phyloP scores from a whole-genome alignment of 2,888 invertebrate genomes.

The Girardia tigrina region DNA sequence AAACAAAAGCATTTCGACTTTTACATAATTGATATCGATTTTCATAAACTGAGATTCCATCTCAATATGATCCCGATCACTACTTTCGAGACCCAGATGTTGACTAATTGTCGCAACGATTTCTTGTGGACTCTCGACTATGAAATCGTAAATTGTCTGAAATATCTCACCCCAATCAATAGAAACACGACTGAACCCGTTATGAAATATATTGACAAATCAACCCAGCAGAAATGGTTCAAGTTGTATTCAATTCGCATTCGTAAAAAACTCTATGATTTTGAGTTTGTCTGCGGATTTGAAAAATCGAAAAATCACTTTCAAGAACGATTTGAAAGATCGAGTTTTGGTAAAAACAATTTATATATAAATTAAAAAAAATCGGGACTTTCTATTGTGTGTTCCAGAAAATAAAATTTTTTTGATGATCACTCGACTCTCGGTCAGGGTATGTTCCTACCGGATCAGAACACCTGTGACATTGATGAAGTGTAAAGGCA shows the following conservation, averaged over 20 bases:
- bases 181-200: background rate
- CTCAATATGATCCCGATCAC: conserved; percentile 60
- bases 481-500: conserved; percentile 14
- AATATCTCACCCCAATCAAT: conserved; percentile 17
- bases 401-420: background rate
- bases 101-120: conserved; percentile 25
- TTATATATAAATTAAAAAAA: conserved; percentile 21
- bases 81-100: background rate
- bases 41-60: conserved; percentile 54
- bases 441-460: background rate
- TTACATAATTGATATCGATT: conserved; percentile 45
- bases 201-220: conserved; percentile 24
- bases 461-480: conserved; percentile 14
- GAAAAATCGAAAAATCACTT: conserved; percentile 19
- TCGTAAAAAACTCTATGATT: background rate
- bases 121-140: conserved; percentile 29
- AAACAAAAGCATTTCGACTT: background rate
- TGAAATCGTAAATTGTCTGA: conserved; percentile 28
- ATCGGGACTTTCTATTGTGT: conserved; percentile 36
- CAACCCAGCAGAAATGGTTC: background rate
- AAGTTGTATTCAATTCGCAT: background rate
- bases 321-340: conserved; percentile 27
- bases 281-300: conserved; percentile 26
- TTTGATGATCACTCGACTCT: background rate
- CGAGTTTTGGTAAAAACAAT: background rate